Conservation (phyloP, 2,888 invertebrate species). For the Lycia hirtaria region DNA sequence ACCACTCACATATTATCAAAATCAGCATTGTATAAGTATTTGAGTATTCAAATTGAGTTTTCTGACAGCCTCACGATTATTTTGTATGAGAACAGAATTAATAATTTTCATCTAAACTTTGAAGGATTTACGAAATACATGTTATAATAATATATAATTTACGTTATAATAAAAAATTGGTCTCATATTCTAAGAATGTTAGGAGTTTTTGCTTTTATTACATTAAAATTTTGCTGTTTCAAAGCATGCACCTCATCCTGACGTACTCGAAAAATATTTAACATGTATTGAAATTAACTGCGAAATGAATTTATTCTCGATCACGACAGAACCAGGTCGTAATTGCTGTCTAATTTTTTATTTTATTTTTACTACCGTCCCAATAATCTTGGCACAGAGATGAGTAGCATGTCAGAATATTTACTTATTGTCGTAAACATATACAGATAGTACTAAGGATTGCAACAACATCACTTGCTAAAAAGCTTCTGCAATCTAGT, state of each 20-base stretch:
- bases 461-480: slow-evolving; percentile 24
- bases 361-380: background rate
- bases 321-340: background rate
- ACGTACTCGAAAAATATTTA: background rate
- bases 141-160: background rate
- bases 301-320: background rate
- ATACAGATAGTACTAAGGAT: slow-evolving; percentile 18
- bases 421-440: slow-evolving; percentile 29
- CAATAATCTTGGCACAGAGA: slow-evolving; percentile 30
- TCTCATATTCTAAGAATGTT: slow-evolving; percentile 1
- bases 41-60: slow-evolving; percentile 4
- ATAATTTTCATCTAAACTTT: background rate
- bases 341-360: background rate
- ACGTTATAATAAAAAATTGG: background rate
- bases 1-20: too few relatives aligned
- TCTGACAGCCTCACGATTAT: background rate
- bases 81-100: background rate
- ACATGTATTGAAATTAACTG: background rate
- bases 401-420: slow-evolving; percentile 23
- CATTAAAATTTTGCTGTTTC: background rate
- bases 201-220: background rate
- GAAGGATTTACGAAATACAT: background rate
- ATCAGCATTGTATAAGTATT: background rate
- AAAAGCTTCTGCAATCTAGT: slow-evolving; percentile 30
- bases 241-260: background rate